These are phyloP conservation scores for Zoanthus sociatus DNA, from an alignment of 92 coral and sea anemone species.

Conservation along the genomic window DNA sequence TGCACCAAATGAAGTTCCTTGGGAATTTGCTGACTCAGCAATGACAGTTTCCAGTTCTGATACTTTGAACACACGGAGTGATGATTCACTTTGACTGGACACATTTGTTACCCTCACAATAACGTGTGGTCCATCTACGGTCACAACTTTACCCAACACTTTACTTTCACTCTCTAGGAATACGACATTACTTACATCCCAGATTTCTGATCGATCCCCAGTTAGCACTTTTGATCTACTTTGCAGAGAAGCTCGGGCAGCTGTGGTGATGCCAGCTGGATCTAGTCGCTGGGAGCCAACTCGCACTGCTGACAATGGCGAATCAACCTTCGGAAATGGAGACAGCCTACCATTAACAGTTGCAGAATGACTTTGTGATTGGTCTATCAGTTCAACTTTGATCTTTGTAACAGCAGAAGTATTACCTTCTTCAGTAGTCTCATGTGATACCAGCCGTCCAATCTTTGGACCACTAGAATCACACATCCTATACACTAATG, in stretches of 20 bases:
- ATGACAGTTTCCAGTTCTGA: conserved; percentile 85
- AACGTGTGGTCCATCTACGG: conserved; percentile 93
- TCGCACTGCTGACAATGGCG: conserved; percentile 41
- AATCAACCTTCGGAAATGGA: conserved; percentile 35
- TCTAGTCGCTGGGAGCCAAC: conserved; percentile 7
- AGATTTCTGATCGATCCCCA: conserved; percentile 64
- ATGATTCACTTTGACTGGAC: conserved; percentile 60
- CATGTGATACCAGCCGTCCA: conserved; percentile 79
- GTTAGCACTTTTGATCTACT: conserved; percentile 9
- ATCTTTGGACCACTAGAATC: conserved; percentile 80
- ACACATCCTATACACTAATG: conserved; percentile 80
- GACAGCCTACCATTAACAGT: background rate
- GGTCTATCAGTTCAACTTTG: conserved; percentile 69
- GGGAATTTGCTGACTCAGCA: conserved; percentile 34
- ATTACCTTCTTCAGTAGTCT: conserved; percentile 71
- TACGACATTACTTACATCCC: conserved; percentile 87
- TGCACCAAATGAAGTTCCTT: conserved; percentile 62
- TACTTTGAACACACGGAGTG: conserved; percentile 81
- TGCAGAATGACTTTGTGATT: background rate
- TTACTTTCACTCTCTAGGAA: conserved; percentile 91
- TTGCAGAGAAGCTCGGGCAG: background rate
- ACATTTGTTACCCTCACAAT: conserved; percentile 76
- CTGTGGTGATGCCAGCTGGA: background rate
- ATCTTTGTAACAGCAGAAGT: conserved; percentile 69
- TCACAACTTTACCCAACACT: conserved; percentile 85